Evolutionary conservation across 1,140 invertebrate genomes (phyloP).

Genomic region (Drosophila melanica): DNA sequence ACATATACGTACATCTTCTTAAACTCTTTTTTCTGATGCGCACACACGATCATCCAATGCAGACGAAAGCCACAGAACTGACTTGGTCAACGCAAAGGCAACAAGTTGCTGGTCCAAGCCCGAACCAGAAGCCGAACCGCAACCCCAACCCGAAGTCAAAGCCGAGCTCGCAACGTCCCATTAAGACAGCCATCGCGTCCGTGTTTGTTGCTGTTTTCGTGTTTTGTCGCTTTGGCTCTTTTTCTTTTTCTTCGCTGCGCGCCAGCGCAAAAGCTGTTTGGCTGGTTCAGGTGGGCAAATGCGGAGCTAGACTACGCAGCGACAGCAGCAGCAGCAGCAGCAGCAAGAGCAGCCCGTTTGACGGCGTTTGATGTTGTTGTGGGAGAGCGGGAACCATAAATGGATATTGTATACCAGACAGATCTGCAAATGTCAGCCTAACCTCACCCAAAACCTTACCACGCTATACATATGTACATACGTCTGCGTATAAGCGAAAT

Average conservation of each 20-base stretch:
- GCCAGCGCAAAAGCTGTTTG: slow-evolving; percentile 43
- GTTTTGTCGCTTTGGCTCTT: background rate
- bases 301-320: background rate
- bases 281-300: slow-evolving; percentile 34
- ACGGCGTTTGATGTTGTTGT: background rate
- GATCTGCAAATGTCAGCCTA: slow-evolving; percentile 12
- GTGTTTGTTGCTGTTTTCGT: background rate
- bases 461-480: background rate
- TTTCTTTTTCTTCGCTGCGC: background rate
- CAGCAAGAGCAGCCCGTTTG: background rate
- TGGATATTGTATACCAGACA: background rate
- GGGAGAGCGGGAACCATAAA: background rate
- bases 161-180: too few species aligned
- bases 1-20: slow-evolving; percentile 9
- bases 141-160: background rate
- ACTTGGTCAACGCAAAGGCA: slow-evolving; percentile 45
- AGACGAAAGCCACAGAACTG: slow-evolving; percentile 67
- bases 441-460: slow-evolving; percentile 1
- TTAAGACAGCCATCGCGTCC: background rate
- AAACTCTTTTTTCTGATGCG: slow-evolving; percentile 25
- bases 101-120: slow-evolving; percentile 45
- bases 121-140: slow-evolving; percentile 1
- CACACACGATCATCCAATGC: slow-evolving; percentile 45
- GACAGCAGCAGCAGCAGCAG: background rate
- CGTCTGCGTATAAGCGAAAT: background rate